Base-by-base conservation (phyloP, 2,888 invertebrate species). In the Dorcus hopei region DNA sequence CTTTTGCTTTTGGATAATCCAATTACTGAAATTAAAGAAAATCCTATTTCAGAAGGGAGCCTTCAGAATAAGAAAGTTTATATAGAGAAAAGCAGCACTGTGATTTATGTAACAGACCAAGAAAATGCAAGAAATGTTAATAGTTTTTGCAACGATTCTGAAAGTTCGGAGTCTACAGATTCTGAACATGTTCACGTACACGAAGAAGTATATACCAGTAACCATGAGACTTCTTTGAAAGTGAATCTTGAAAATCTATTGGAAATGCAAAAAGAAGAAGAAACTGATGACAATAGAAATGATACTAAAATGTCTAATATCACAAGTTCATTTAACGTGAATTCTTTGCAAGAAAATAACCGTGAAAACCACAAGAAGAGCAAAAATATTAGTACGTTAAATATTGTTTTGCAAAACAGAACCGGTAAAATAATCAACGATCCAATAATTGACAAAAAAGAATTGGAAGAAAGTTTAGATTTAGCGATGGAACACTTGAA, bases 21-120 rank as follows among this genome's bases (percentile, higher is more conserved):
- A 6, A n/a, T 45, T 8, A 7, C 14, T 7, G 2, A 16, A 11
- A 3, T 16, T 6, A 45, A 45, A 8, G 14, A 9, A 3, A 14
- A 14, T 3, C 8, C 45, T 2, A 6, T 3, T 3, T 3, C 45
- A n/a, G 3, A 11, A 9, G 16, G 0, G n/a, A n/a, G 7, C 16
- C 14, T 16, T 11, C 41, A 41, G 8, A 57, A 54, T 39, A 62
- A 61, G 23, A 74, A 74, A 69, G 65, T 73, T 50, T 73, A 75
- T 40, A 73, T 77, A 16, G 77, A 77, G 64, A 79, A 77, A 66
- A 78, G 77, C 62, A 76, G 76, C 61, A 77, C 77, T 1, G 77
- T 77, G 2, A 77, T 77, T 45, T 74, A 77, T 64, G 73, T 77
- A 14, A 65, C 71, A 8, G 74, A 76, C 38, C 57, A 62, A 23